phyloP scores from a whole-genome alignment of 30 jellyfish, hydroid and myxozoan species.

The Aurelia aurita region DNA sequence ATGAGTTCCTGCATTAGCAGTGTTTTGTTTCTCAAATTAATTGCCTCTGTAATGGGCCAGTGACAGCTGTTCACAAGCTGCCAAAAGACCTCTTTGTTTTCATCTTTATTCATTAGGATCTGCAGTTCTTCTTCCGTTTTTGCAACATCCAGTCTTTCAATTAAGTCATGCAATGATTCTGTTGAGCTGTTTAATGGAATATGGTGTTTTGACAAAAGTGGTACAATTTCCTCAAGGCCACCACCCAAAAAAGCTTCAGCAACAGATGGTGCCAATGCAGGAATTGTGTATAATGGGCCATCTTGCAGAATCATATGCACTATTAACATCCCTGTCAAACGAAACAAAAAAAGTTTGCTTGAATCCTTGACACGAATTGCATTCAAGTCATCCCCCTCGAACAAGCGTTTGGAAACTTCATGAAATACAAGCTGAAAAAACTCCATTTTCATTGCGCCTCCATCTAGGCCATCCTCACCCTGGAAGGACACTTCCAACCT shows the following conservation, averaged over 20 bases:
- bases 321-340: neutral
- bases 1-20: constrained; percentile 2
- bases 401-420: neutral
- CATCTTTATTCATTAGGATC: neutral
- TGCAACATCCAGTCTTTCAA: neutral
- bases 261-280: neutral
- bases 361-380: neutral
- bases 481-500: neutral
- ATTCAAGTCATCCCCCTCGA: neutral
- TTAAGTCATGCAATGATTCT: neutral
- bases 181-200: constrained; percentile 1
- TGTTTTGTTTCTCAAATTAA: neutral
- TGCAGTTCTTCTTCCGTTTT: neutral
- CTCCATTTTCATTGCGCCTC: neutral
- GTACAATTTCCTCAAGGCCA: neutral
- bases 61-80: constrained; percentile 5
- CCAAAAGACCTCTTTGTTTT: neutral
- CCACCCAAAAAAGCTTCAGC: neutral
- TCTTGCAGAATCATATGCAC: neutral
- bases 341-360: neutral
- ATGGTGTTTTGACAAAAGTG: neutral
- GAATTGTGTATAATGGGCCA: neutral
- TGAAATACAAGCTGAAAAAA: neutral
- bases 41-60: neutral
- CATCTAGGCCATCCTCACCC: neutral